Evolutionary conservation across 2,113 vertebrate species (phyloP).

Genomic region (Lagopus muta): DNA sequence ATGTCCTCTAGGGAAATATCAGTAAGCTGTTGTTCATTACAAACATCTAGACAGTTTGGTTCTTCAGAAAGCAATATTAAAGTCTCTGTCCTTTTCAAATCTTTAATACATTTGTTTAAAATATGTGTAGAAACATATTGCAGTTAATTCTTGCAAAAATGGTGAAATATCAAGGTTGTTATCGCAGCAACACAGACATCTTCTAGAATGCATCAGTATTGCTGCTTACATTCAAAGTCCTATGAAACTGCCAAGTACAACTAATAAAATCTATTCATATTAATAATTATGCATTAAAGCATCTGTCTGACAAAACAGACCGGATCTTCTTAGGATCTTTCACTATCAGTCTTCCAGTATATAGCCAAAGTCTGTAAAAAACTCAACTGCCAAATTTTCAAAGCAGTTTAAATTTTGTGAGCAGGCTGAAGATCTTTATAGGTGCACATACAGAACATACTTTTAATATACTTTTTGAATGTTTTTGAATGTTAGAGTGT

Average conservation of each 20-base stretch:
- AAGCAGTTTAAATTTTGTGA: slow-evolving; percentile 57
- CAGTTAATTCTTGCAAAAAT: background rate
- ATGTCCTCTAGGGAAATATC: background rate
- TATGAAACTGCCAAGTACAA: background rate
- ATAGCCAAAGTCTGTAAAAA: slow-evolving; percentile 13
- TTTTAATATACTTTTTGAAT: slow-evolving; percentile 29
- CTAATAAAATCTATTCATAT: background rate
- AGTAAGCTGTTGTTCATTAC: background rate
- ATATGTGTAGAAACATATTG: background rate
- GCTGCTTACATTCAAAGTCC: slow-evolving; percentile 5
- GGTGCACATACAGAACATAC: slow-evolving; percentile 32
- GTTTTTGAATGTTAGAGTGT: slow-evolving; percentile 39
- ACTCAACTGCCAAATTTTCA: slow-evolving; percentile 50
- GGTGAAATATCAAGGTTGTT: background rate
- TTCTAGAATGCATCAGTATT: background rate
- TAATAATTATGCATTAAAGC: background rate
- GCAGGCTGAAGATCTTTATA: slow-evolving; percentile 55
- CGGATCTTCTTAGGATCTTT: background rate
- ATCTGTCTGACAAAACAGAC: background rate
- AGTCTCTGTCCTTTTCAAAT: background rate
- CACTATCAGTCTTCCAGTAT: background rate
- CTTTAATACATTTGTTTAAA: background rate
- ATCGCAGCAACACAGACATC: background rate
- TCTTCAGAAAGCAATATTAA: background rate
- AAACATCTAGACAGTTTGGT: background rate